Conservation (phyloP, 2,797 vertebrate genomes). For the Enteromius argenteus region DNA sequence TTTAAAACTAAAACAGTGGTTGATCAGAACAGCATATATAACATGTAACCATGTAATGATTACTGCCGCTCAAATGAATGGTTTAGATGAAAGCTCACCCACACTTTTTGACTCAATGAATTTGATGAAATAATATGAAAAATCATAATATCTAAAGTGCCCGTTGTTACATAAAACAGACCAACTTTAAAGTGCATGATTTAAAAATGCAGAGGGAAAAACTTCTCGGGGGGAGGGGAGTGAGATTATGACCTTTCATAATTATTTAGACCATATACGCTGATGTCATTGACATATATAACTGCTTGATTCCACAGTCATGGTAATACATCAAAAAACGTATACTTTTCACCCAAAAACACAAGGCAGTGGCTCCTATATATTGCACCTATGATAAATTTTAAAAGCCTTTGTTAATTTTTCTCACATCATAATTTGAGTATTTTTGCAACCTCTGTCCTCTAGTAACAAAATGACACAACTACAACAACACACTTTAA, state of each 20-base stretch:
- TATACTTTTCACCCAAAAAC: constrained; percentile 19
- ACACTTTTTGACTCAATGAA: constrained; percentile 22
- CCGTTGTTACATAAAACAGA: constrained; percentile 37
- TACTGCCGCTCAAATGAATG: constrained; percentile 32
- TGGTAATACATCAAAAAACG: constrained; percentile 7
- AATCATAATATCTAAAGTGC: constrained; percentile 43
- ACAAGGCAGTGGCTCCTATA: constrained; percentile 42
- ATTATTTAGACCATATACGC: constrained; percentile 15
- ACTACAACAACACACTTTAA: constrained; percentile 8
- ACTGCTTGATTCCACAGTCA: constrained; percentile 38
- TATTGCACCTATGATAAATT: constrained; percentile 12
- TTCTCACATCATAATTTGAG: neutral
- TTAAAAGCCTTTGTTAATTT: constrained; percentile 10
- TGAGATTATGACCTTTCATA: neutral
- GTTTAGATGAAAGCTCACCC: neutral
- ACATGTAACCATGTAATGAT: constrained; percentile 60
- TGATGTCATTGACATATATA: constrained; percentile 24
- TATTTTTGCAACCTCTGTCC: constrained; percentile 16
- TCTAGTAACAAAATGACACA: constrained; percentile 18
- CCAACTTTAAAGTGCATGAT: constrained; percentile 56
- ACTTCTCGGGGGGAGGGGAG: neutral
- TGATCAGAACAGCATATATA: constrained; percentile 25
- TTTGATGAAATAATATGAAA: neutral
- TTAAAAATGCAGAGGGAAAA: constrained; percentile 45
- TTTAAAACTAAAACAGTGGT: neutral